Percentiles rank a stretch among this genome's conserved stretches.
Conservation (phyloP, 2,888 invertebrate species). For the Bellardia bayeri region DNA sequence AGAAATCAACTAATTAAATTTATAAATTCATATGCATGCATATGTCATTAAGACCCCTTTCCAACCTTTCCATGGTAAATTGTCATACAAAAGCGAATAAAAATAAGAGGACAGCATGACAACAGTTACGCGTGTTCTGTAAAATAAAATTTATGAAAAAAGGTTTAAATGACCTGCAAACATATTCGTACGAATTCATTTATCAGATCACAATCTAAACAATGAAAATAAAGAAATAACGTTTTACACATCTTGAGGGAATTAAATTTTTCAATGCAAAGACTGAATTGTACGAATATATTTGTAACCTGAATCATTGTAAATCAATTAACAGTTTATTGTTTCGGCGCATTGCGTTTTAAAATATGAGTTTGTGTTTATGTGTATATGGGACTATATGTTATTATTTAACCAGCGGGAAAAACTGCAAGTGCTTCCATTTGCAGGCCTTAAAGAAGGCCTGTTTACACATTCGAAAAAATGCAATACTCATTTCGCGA, state of each 20-base stretch:
- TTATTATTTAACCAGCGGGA: too few species aligned
- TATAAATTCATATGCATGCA: background rate
- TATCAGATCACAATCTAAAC: background rate
- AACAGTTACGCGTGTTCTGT: too few species aligned
- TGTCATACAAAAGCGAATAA: too few species aligned
- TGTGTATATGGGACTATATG: background rate
- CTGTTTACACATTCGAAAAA: too few species aligned
- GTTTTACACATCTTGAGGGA: conserved; percentile 25
- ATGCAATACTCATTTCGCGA: too few species aligned
- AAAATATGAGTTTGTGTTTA: background rate
- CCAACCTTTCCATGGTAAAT: too few species aligned
- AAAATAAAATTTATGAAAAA: too few species aligned
- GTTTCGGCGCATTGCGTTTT: conserved; percentile 27
- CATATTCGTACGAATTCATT: background rate
- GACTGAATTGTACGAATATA: background rate
- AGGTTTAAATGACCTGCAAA: too few species aligned
- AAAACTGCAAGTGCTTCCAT: too few species aligned
- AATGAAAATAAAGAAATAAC: background rate
- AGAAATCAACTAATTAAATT: background rate
- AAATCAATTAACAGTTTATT: conserved; percentile 30
- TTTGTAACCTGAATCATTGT: conserved; percentile 11
- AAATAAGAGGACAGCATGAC: too few species aligned
- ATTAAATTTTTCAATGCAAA: conserved; percentile 2
- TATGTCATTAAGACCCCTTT: too few species aligned
- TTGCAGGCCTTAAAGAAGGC: too few species aligned